Conservation (phyloP, 2,797 vertebrate genomes). For the Sardinella longiceps region DNA sequence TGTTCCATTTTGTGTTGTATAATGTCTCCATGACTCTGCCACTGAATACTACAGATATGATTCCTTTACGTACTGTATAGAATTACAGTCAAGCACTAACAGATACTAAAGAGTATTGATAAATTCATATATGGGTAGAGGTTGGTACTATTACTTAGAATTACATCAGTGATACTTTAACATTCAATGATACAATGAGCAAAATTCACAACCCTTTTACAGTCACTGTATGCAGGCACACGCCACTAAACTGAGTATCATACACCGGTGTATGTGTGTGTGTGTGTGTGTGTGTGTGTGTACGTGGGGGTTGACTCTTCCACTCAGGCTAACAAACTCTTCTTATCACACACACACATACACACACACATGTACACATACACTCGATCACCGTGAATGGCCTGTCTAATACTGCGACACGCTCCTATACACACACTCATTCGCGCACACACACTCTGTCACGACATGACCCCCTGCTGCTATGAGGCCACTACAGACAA, state of each 20-base stretch:
- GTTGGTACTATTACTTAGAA: too few species aligned
- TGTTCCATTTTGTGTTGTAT: background rate
- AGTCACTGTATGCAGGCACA: conserved; percentile 20
- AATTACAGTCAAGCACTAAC: background rate
- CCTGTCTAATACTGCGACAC: background rate
- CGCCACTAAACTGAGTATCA: background rate
- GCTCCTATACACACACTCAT: conserved; percentile 12
- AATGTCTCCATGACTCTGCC: background rate
- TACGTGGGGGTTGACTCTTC: background rate
- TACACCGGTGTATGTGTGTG: too few species aligned
- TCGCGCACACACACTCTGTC: conserved; percentile 7
- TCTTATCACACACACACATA: conserved; percentile 21
- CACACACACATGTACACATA: background rate
- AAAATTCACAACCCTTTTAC: background rate
- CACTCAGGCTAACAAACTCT: background rate
- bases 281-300: too few species aligned
- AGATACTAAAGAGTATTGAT: too few species aligned
- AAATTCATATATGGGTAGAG: too few species aligned
- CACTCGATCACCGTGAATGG: background rate
- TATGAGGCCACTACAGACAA: background rate
- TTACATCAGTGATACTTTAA: conserved; percentile 40
- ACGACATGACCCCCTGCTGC: background rate
- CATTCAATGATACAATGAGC: background rate
- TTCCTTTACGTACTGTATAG: background rate
- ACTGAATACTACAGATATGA: background rate